phyloP scores from a whole-genome alignment of 2,113 vertebrate species.

The Macquaria ambigua region DNA sequence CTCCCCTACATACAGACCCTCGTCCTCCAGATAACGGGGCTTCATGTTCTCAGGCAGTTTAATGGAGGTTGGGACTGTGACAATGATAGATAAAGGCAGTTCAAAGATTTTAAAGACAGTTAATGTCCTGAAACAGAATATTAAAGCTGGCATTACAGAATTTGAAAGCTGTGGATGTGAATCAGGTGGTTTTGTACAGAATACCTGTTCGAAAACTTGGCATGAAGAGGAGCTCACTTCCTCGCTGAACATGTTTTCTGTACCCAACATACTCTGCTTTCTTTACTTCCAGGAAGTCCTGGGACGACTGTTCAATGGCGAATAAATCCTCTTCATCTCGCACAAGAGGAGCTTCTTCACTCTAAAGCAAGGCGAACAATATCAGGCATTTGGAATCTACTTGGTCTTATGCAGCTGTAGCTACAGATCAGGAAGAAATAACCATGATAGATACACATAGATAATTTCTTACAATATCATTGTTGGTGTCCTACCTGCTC shows the following conservation, averaged over 20 bases:
- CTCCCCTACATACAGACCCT: conserved; percentile 94
- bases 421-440: background rate
- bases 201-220: conserved; percentile 90
- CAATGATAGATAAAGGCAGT: background rate
- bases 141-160: background rate
- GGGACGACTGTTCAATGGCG: conserved; percentile 79
- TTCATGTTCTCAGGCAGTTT: conserved; percentile 92
- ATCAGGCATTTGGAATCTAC: background rate
- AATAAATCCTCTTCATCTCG: conserved; percentile 84
- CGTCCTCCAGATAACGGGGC: conserved; percentile 94
- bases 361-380: conserved; percentile 74
- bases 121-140: background rate
- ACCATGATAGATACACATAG: background rate
- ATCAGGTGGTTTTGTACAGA: background rate
- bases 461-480: background rate
- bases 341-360: conserved; percentile 86
- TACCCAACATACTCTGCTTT: conserved; percentile 87
- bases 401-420: background rate
- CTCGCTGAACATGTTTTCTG: conserved; percentile 80
- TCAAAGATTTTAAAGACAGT: background rate
- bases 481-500: conserved; percentile 51
- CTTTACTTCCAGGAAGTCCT: conserved; percentile 87
- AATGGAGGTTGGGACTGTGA: conserved; percentile 87
- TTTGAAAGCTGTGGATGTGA: background rate
- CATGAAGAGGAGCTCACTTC: conserved; percentile 86